These are phyloP conservation scores for Torymus texanus DNA, from an alignment of 2,888 invertebrate genomes.

Conservation along the genomic window DNA sequence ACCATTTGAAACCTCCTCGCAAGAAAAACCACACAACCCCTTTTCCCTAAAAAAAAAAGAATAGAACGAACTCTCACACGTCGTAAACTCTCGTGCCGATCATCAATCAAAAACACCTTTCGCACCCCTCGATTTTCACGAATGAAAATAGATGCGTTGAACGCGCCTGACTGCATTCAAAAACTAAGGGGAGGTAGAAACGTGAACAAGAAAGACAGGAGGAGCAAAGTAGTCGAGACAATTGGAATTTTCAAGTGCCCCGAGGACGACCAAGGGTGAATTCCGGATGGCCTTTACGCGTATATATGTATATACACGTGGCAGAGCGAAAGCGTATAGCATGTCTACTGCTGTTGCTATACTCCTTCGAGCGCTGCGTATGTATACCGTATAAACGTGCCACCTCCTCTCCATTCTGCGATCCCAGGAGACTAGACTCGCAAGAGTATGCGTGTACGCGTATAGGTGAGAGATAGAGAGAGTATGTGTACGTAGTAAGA, in stretches of 20 bases:
- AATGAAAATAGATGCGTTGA: slow-evolving; percentile 41
- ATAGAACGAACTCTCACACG: not conserved
- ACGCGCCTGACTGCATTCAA: slow-evolving; percentile 10
- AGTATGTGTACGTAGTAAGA: not conserved
- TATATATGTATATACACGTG: not conserved
- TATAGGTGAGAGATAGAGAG: no score
- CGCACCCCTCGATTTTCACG: slow-evolving; percentile 28
- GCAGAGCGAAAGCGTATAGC: not conserved
- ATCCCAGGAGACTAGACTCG: slow-evolving; percentile 4
- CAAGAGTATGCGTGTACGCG: not conserved
- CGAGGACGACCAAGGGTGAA: slow-evolving; percentile 35
- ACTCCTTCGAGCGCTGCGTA: no score
- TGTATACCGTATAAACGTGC: no score
- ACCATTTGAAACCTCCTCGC: no score
- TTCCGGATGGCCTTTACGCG: slow-evolving; percentile 21
- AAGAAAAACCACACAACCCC: not conserved
- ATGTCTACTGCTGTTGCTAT: no score
- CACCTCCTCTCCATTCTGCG: slow-evolving; percentile 14
- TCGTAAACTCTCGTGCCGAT: slow-evolving; percentile 2
- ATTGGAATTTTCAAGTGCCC: slow-evolving; percentile 35
- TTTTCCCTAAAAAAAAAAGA: not conserved
- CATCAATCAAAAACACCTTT: slow-evolving; percentile 38
- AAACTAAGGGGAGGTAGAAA: not conserved
- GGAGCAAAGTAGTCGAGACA: slow-evolving; percentile 29
- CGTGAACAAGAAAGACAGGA: not conserved